Percentiles rank a stretch among this genome's conserved stretches.
Conservation (phyloP, 1,140 invertebrate genomes). For the Probaryconus sp. region DNA sequence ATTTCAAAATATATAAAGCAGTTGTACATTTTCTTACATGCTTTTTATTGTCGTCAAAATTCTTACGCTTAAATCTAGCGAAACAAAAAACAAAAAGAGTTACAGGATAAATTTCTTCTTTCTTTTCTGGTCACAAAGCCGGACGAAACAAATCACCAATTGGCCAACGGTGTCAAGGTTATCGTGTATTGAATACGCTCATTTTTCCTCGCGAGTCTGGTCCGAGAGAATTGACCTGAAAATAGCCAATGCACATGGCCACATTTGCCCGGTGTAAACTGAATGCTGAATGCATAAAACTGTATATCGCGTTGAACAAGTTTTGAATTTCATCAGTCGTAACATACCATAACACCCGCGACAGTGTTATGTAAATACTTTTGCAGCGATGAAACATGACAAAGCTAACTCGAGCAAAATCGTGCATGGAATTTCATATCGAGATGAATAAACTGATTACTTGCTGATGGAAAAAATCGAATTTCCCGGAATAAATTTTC, state of each 20-base stretch:
- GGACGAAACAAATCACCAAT: no score
- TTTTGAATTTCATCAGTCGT: conserved; percentile 43
- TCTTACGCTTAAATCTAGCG: no score
- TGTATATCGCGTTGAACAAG: conserved; percentile 24
- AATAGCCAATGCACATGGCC: conserved; percentile 9
- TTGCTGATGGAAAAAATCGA: conserved; percentile 40
- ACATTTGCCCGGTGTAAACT: conserved; percentile 12
- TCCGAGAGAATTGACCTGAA: conserved; percentile 2
- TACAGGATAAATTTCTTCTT: no score
- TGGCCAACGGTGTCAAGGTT: no score
- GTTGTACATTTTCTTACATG: no score
- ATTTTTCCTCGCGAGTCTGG: no score
- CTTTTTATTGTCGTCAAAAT: no score
- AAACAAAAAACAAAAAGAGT: no score
- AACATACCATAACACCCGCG: conserved; percentile 31
- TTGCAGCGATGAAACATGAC: conserved; percentile 34
- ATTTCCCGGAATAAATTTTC: conserved; percentile 42
- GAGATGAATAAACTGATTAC: conserved; percentile 52
- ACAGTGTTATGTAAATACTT: conserved; percentile 49
- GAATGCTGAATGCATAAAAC: conserved; percentile 1
- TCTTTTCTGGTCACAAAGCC: no score
- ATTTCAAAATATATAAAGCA: no score
- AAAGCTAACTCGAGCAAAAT: conserved; percentile 33
- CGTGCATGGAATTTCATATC: conserved; percentile 42
- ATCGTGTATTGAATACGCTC: no score